Base-by-base conservation (phyloP, 2,888 invertebrate species). In the Lycophotia porphyrea region DNA sequence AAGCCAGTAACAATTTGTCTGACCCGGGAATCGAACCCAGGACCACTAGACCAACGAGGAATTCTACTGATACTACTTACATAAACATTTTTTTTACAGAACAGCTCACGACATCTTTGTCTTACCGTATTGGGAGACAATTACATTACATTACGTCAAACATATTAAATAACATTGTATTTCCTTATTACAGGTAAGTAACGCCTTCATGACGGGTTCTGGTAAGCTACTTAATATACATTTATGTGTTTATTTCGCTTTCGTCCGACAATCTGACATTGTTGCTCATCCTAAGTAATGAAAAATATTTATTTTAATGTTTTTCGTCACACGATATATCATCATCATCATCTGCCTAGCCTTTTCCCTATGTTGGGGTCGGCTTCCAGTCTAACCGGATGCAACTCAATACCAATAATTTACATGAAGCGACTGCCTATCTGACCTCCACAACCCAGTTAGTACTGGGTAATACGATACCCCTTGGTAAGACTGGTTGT, bases 121-220 rank as follows among this genome's bases (percentile, higher is more conserved):
- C 1, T 66, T 8, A 31, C 18, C n/a, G 39, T 9, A 68, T 34
- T 42, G 34, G 18, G 13, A 5, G n/a, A 78, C 2, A 69, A 44
- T 71, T 27, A 47, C 24, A 80, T 80, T 76, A 76, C 15, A 21
- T 21, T n/a, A 34, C 34, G 34, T 65, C 49, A 71, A 70, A 42
- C 11, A 52, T 68, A 71, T 76, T 49, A 64, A 71, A 72, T 78
- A 76, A 81, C 70, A 27, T 64, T 69, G n/a, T 64, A 44, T 80
- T 82, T 78, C 39, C 69, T 85, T 81, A 82, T 84, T 27, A 34
- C 88, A 87, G 87, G 87, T 87, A 88, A 87, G 87, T 87, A 31
- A 81, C 75, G 61, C 42, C 18, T 34, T 1, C 69, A 34, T 64
- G 49, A 74, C 49, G 80, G 52, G 49, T 13, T 63, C 27, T 34